Conservation (phyloP, 2,888 invertebrate genomes). For the Brachyptera putata region DNA sequence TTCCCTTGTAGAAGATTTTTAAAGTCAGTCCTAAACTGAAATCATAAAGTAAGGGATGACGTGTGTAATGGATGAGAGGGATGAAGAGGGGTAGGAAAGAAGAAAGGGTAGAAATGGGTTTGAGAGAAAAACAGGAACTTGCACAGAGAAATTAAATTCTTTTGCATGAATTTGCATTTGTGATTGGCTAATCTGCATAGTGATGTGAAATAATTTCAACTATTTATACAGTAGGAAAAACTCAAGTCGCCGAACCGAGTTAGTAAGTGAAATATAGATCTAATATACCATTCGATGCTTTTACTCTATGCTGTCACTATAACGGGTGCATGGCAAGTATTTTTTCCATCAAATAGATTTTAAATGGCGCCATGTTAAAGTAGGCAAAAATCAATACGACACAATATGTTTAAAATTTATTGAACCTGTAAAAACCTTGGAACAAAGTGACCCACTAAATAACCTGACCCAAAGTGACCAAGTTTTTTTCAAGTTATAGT, state of each 20-base stretch:
- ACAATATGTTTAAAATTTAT: too few relatives aligned
- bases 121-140: not conserved
- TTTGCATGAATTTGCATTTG: constrained; percentile 41
- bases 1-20: too few relatives aligned
- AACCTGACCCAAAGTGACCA: too few relatives aligned
- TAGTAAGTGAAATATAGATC: not conserved
- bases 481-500: too few relatives aligned
- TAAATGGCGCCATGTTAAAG: too few relatives aligned
- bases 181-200: constrained; percentile 41
- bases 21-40: too few relatives aligned
- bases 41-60: constrained; percentile 7
- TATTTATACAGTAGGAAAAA: constrained; percentile 11
- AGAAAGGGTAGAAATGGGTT: constrained; percentile 23
- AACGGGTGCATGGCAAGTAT: too few relatives aligned
- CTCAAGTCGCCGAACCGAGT: not conserved
- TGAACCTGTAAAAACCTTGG: too few relatives aligned
- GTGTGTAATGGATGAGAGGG: not conserved
- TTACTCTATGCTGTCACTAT: too few relatives aligned
- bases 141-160: constrained; percentile 39
- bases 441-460: too few relatives aligned
- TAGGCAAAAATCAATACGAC: too few relatives aligned
- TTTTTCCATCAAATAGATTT: too few relatives aligned
- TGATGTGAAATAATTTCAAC: constrained; percentile 36
- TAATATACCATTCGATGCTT: not conserved
- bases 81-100: constrained; percentile 15